Base-by-base conservation (phyloP, 2,797 vertebrate species). In the Pseudochaenichthys georgianus region DNA sequence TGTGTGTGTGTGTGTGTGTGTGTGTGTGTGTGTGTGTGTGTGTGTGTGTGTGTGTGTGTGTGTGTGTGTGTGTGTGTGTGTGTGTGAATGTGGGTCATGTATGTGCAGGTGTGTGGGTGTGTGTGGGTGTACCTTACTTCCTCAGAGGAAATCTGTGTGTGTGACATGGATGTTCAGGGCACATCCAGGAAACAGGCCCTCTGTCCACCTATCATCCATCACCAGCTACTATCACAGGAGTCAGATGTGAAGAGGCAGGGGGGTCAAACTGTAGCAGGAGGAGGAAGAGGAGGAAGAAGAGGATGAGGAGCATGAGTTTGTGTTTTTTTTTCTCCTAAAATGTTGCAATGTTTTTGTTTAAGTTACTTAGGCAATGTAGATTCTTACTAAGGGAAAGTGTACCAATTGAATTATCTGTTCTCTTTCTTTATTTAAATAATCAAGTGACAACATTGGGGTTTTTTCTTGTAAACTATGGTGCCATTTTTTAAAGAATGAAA, bases 91-190 rank as follows among this genome's bases (percentile, higher is more conserved):
- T 28, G 28, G 28, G 28, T 28, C 28, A 28, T 28, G 28, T 28
- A 28, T 28, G 28, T 28, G 4, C 28, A 28, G 28, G 28, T 19
- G 19, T 45, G 38, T 46, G 42, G 3, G 38, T 45, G 58, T 28
- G 59, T 17, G 42, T 1, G 23, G 31, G 60, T 21, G 1, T 38
- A 31, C 73, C 81, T 73, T 61, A 70, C 81, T 70, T 84, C 81
- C 77, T 87, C 21, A 68, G 77, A 93, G 90, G 90, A 94, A 90
- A 88, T 91, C 88, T 94, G 89, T 70, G 34, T 63, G 71, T 53
- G 75, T 87, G 90, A 93, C 91, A 91, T 87, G 87, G 92, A 94
- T 90, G 90, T 77, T 47, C 64, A 69, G 89, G 88, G 79, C 81
- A 89, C 85, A 83, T 92, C 82, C 91, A 88, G 93, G 91, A 93